phyloP scores from a whole-genome alignment of 2,888 invertebrate species.

The Anthrax anthrax region DNA sequence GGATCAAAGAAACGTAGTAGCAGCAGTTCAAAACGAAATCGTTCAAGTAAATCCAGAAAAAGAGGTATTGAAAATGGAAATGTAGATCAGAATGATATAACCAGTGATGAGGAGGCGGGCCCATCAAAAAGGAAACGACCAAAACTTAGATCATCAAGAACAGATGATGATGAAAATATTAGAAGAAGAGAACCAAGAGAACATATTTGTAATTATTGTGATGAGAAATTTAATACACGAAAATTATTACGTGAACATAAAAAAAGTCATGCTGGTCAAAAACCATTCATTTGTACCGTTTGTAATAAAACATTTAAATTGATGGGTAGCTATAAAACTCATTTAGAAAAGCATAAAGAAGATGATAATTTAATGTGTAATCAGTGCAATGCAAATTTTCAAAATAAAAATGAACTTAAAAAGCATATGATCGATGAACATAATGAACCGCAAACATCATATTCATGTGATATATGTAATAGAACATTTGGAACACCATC shows the following conservation, averaged over 20 bases:
- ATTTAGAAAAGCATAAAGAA: constrained; percentile 32
- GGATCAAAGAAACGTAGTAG: background rate
- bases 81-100: constrained; percentile 6
- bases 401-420: constrained; percentile 25
- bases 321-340: constrained; percentile 31
- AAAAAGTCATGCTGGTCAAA: constrained; percentile 33
- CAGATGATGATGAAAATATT: constrained; percentile 2
- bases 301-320: constrained; percentile 35
- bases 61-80: background rate
- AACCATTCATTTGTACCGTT: constrained; percentile 30
- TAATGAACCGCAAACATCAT: constrained; percentile 20
- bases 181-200: constrained; percentile 11
- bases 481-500: constrained; percentile 25
- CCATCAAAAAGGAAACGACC: constrained; percentile 12
- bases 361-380: constrained; percentile 18
- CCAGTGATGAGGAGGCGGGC: constrained; percentile 13
- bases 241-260: constrained; percentile 38
- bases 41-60: background rate
- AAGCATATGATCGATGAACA: constrained; percentile 29
- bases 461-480: constrained; percentile 29
- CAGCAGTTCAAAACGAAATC: background rate
- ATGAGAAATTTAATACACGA: constrained; percentile 36
- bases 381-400: constrained; percentile 21
- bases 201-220: constrained; percentile 34
- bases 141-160: background rate